Percentiles rank a stretch among this genome's conserved stretches.
Evolutionary conservation across 2,888 invertebrate species (phyloP).

Genomic region (Latheticus oryzae): DNA sequence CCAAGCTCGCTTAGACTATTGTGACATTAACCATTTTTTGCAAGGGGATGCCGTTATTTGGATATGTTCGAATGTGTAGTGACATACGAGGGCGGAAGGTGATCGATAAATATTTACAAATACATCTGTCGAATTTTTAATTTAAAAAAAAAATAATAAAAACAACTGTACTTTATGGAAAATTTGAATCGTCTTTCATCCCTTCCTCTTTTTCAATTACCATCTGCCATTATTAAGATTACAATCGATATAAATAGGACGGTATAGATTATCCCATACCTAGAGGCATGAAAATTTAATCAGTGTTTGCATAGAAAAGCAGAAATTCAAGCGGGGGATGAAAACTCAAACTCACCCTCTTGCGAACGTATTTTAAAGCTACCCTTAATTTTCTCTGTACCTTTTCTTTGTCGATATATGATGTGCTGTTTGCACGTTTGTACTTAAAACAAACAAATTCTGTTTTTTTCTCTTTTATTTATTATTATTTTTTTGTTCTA

Average conservation of each 20-base stretch:
- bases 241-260: constrained; percentile 54
- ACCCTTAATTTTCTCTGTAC: constrained; percentile 41
- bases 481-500: neutral
- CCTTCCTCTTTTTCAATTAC: constrained; percentile 51
- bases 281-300: constrained; percentile 60
- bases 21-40: constrained; percentile 58
- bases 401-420: constrained; percentile 35
- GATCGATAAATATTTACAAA: no score
- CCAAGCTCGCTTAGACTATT: constrained; percentile 58
- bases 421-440: constrained; percentile 13
- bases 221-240: constrained; percentile 53
- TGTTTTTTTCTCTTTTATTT: no score
- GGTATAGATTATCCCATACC: constrained; percentile 58
- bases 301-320: constrained; percentile 60
- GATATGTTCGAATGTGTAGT: constrained; percentile 42
- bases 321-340: constrained; percentile 55
- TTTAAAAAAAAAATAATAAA: neutral
- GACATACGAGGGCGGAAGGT: constrained; percentile 35
- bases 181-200: neutral
- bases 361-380: constrained; percentile 43
- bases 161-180: no score
- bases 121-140: no score
- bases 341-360: constrained; percentile 54
- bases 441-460: neutral
- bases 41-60: constrained; percentile 37